Base-by-base conservation (phyloP, 1,140 invertebrate species). In the Macrotrachela quadricornifera region DNA sequence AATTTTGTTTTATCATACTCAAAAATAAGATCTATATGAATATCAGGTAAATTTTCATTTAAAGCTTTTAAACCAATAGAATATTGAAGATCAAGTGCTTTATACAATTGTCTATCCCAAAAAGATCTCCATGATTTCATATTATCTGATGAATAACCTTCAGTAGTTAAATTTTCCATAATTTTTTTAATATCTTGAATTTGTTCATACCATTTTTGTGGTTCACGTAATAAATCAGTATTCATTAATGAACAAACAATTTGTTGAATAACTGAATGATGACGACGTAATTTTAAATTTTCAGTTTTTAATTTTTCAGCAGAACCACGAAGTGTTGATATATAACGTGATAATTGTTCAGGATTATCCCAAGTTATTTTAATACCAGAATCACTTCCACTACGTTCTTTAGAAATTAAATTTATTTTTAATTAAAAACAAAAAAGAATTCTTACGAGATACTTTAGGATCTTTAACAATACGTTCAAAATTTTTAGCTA, bases 41-140 rank as follows among this genome's bases (percentile, higher is more conserved):
- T 80, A 59, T 82, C 80, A 0, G 84, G 80, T 45, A 90, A 71
- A 64, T 85, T 79, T 58, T 82, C 76, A 65, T 86, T 82, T 21
- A 90, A 67, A 21, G 79, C 79, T 47, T 83, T 76, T 39, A 92
- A 64, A 8, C 82, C 82, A 57, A 80, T 75, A 58, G 81, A 76
- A 63, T 88, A 91, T 65, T 90, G 83, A 62, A 80, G 78, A 63
- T 92, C 87, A 6, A 97, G 69, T 0, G 83, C 81, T 71, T 95
- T 95, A 61, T 88, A 82, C 43, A 97, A 67, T 64, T 96, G 88
- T 58, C 80, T 73, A 69, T 97, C 87, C 81, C 91, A 92, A 68
- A 96, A 88, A 15, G 79, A 72, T 63, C 85, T 80, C 84, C 94
- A 99, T 1, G 81, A 78, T 59, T 80, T 80, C 60, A 86, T 82